Evolutionary conservation across 2,888 invertebrate species (phyloP), one percentile per base, ranked within the genome.

Genomic region (Meiosimyza decipiens): DNA sequence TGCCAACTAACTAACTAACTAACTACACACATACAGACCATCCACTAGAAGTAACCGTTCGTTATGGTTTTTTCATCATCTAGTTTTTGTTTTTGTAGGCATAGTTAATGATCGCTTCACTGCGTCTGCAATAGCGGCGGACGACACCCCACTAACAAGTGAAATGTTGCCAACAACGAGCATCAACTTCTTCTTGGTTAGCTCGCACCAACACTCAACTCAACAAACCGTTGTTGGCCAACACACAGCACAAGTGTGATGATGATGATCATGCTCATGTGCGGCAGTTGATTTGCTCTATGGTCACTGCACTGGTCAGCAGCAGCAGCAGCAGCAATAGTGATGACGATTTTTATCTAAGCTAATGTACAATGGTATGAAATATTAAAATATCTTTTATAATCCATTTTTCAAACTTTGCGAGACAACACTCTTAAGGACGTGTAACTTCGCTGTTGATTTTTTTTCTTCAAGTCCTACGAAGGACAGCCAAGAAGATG

Each of bases 121-220:
- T 71, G 71, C 65, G 52, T 59, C 18, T 51, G 60, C 55, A 16
- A 13, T 33, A 64, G 65, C 57, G 59, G 65, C 67, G 60, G 66
- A 72, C 71, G 66, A 66, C 66, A 66, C 66, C 66, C 55, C 71
- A 71, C 71, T 60, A 67, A 66, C 71, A 72, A 69, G 59, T 69
- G 59, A 69, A 59, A 59, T 57, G 68, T 59, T 69, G 68, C 68
- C 57, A 59, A 67, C 52, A 51, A 52, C 28, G 33, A 7, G 40
- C 40, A 40, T 40, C 6, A 40, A 40, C 40, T 40, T 40, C 40
- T 40, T 6, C 40, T 40, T 40, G 6, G 40, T 40, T 40, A 9
- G 40, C 40, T 40, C 40, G 40, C 7, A 40, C 40, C n/a, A 49
- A 50, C 63, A 49, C 18, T 52, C 52, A 33, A 16, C 9, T 40